phyloP scores from a whole-genome alignment of 2,888 invertebrate genomes.

The Dryocosmus kuriphilus region DNA sequence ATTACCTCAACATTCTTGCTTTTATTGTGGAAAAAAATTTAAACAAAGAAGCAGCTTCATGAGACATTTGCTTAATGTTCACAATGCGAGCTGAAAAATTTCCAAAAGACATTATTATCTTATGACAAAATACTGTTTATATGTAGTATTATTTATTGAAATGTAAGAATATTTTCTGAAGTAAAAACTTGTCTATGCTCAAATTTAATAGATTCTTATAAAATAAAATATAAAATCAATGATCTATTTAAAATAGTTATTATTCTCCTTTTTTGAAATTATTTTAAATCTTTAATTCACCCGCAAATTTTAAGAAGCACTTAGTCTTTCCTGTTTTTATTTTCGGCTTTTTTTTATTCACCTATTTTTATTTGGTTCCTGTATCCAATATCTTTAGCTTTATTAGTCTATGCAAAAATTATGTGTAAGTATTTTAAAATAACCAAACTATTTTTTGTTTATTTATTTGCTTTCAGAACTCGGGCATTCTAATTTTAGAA shows the following conservation, averaged over 20 bases:
- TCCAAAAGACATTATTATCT: background rate
- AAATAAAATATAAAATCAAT: background rate
- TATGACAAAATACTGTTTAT: background rate
- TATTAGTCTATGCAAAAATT: background rate
- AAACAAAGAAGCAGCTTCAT: slow-evolving; percentile 68
- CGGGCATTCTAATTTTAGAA: background rate
- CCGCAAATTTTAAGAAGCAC: too few relatives aligned
- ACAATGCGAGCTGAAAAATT: background rate
- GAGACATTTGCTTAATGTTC: slow-evolving; percentile 60
- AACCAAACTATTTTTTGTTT: background rate
- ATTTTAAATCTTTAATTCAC: too few relatives aligned
- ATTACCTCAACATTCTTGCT: slow-evolving; percentile 72
- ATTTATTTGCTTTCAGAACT: slow-evolving; percentile 19
- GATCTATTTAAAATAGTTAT: background rate
- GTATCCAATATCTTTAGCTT: background rate
- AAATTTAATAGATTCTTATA: background rate
- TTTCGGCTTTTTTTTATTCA: background rate
- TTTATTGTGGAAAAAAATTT: slow-evolving; percentile 70
- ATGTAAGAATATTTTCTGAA: background rate
- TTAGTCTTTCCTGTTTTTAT: too few relatives aligned
- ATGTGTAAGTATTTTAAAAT: background rate
- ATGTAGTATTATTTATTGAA: background rate
- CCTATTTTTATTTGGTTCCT: background rate
- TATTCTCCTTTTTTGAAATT: background rate
- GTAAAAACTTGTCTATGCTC: background rate